Conservation (phyloP, 2,797 vertebrate genomes). For the Melopsittacus undulatus region DNA sequence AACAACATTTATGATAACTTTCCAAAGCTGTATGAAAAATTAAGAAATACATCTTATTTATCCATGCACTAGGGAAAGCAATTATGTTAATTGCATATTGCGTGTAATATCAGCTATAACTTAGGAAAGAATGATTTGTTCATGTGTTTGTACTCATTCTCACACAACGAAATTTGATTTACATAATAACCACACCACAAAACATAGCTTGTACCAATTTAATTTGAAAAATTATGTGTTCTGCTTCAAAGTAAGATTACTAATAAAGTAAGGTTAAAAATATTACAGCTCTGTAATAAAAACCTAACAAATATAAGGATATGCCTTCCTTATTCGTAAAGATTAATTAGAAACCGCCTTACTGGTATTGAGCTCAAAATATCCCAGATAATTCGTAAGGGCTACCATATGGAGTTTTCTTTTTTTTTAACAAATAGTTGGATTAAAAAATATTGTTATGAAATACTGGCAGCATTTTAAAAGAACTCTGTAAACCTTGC, state of each 20-base stretch:
- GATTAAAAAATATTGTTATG: neutral
- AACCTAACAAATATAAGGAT: neutral
- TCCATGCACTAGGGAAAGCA: neutral
- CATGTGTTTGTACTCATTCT: neutral
- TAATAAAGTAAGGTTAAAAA: neutral
- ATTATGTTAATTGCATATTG: constrained; percentile 28
- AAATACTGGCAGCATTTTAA: neutral
- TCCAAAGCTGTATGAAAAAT: constrained; percentile 37
- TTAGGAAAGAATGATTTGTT: neutral
- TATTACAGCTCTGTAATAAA: neutral
- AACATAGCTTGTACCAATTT: neutral
- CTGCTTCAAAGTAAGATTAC: neutral
- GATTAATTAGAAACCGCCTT: neutral
- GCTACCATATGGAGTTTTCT: neutral
- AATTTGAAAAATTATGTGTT: neutral
- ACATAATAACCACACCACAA: neutral
- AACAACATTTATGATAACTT: neutral
- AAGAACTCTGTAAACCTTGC: neutral
- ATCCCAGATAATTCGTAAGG: neutral
- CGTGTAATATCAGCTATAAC: neutral
- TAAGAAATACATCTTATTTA: constrained; percentile 13
- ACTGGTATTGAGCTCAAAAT: neutral
- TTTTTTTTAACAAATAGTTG: neutral
- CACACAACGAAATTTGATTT: neutral
- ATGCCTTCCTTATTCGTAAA: neutral